phyloP scores from a whole-genome alignment of 92 coral and sea anemone species.

The Phenganax stokvisi region DNA sequence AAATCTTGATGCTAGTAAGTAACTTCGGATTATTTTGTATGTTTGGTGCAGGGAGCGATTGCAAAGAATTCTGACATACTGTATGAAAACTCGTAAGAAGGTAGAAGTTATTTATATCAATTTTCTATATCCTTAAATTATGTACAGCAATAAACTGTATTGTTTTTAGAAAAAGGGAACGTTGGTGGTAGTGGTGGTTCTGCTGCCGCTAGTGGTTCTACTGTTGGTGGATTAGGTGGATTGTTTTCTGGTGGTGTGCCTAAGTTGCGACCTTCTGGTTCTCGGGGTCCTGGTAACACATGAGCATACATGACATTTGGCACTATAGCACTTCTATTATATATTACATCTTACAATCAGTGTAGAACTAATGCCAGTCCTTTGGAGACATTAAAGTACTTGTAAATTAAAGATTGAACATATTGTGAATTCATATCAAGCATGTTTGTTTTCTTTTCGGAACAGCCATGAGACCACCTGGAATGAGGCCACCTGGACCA shows the following conservation, averaged over 20 bases:
- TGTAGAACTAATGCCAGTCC: too few relatives aligned
- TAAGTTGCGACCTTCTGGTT: constrained; percentile 71
- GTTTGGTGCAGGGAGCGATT: too few relatives aligned
- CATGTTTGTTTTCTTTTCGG: too few relatives aligned
- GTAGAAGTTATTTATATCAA: neutral
- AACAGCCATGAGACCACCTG: neutral
- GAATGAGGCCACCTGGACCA: neutral
- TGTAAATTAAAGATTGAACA: too few relatives aligned
- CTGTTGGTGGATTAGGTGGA: constrained; percentile 65
- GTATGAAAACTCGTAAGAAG: too few relatives aligned
- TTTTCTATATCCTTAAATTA: neutral
- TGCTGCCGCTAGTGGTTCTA: constrained; percentile 57
- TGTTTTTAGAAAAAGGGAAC: constrained; percentile 34
- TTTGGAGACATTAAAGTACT: too few relatives aligned
- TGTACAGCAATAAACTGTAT: neutral
- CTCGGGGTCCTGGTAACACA: constrained; percentile 46
- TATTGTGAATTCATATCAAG: too few relatives aligned
- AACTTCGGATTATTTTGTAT: neutral
- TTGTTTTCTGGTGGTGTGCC: constrained; percentile 99
- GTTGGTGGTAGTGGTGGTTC: constrained; percentile 65
- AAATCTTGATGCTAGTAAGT: constrained; percentile 60
- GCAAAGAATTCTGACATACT: too few relatives aligned
- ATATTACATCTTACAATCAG: too few relatives aligned
- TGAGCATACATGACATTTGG: too few relatives aligned
- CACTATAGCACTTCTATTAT: neutral